Base-by-base conservation (phyloP, 2,888 invertebrate genomes). In the Callimorpha dominula region DNA sequence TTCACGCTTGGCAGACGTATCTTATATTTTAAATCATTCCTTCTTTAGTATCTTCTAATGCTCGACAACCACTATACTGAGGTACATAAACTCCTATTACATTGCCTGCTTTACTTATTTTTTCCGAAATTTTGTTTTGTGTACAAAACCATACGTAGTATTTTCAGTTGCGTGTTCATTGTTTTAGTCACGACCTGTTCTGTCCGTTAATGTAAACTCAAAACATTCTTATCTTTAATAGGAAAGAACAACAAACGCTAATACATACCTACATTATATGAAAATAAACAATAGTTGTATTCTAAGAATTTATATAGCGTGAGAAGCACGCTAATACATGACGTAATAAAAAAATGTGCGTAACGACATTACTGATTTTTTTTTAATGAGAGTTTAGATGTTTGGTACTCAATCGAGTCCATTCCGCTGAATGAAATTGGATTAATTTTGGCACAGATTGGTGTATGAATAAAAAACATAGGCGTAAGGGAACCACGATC, bases 51-150 rank as follows among this genome's bases (percentile, higher is more conserved):
- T 71, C 71, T 76, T 68, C 40, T 68, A 62, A 75, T 74, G 74
- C 73, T 75, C 78, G 79, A 81, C 78, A 78, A 71, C 42, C 65
- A 54, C 75, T 71, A 73, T 74, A 71, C 78, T 80, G 72, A 72
- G 81, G 82, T 88, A 88, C 88, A 88, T 88, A 87, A 31, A 31
- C 31, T 31, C 31, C 31, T 31, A 2, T 1, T 31, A 31, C 1
- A 31, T 31, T 31, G 31, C 31, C 31, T 31, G 31, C 31, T 31
- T 31, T 3, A 50, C 50, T 52, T n/a, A n/a, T 9, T 20, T 46
- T 46, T 9, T 46, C 4, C 20, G 11, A 20, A 15, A n/a, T 57
- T 0, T 60, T 14, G 12, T 60, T 60, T 60, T 31, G 31, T 12
- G 20, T 20, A 60, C 6, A 31, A 14, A 60, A 14, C 20, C 31